Evolutionary conservation across 2,888 invertebrate genomes (phyloP), one percentile per base, ranked within the genome.

Genomic region (Athalia rosae): DNA sequence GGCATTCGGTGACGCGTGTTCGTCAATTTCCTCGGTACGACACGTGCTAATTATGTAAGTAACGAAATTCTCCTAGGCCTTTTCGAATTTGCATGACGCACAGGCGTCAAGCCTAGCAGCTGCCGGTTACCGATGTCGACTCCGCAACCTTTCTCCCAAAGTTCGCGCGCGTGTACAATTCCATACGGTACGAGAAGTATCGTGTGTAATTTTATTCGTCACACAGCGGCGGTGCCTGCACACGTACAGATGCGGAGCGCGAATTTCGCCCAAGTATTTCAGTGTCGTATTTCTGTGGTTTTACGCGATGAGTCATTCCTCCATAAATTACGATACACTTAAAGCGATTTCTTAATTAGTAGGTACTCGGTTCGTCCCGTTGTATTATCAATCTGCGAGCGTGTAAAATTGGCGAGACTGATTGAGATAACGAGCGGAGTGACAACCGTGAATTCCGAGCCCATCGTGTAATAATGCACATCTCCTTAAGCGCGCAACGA

Each of bases 61-160:
- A 15, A 66, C 48, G 48, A 9, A 15, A 15, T 62, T n/a, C 48
- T 9, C 13, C 13, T 13, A 66, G 9, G 48, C 9, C 15, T 66
- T n/a, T 7, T 13, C 15, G 47, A 8, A 13, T 15, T 47, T 15
- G 8, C 66, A 47, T 66, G 13, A 64, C 64, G 13, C 64, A 13
- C 13, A 47, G 41, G 9, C n/a, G n/a, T n/a, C 53, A 11, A 4
- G 7, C 53, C 11, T 4, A 9, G 53, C 9, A 53, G n/a, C n/a
- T 4, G 53, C 53, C 11, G n/a, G n/a, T 4, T 53, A 4, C 9
- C 6, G 7, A 53, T 53, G 53, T 4, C 63, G 47, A 45, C n/a
- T 45, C 62, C 67, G 53, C 67, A 67, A 67, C 67, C 67, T 67
- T 67, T 67, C 67, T 67, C 67, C 67, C 53, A 67, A 67, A 67